Conservation (phyloP, 1,140 invertebrate species). For the Tetragnatha versicolor region DNA sequence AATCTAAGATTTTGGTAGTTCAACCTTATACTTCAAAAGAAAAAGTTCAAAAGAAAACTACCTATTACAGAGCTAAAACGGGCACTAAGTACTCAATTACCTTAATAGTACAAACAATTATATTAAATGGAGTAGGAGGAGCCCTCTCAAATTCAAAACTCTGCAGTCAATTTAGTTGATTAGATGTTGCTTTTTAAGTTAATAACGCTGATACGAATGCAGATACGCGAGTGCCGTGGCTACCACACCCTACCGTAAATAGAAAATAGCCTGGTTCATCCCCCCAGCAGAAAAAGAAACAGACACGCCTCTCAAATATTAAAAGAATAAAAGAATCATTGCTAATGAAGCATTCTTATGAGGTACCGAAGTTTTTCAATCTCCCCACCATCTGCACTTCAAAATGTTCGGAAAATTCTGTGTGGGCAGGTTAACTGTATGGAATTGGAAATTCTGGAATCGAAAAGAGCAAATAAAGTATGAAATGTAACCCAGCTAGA, state of each 20-base stretch:
- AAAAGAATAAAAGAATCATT: slow-evolving; percentile 2
- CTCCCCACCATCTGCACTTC: not conserved
- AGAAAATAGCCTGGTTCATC: not conserved
- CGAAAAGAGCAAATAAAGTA: not conserved
- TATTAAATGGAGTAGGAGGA: too few relatives aligned
- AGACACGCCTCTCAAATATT: not conserved
- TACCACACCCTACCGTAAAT: not conserved
- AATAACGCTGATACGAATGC: not conserved
- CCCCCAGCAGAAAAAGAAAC: not conserved
- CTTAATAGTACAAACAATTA: too few relatives aligned
- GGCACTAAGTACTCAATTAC: too few relatives aligned
- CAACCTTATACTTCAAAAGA: too few relatives aligned
- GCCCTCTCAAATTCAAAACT: too few relatives aligned
- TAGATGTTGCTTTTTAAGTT: slow-evolving; percentile 2
- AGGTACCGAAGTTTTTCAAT: too few relatives aligned
- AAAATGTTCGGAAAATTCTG: not conserved
- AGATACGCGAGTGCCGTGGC: not conserved
- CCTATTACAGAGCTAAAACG: too few relatives aligned
- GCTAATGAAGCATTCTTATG: not conserved
- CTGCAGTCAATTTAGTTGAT: not conserved
- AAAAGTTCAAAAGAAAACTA: too few relatives aligned
- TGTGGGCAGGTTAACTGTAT: not conserved
- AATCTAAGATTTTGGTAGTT: too few relatives aligned
- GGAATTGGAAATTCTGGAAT: not conserved
- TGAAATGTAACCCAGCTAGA: too few relatives aligned